Evolutionary conservation across 53 echinoderm and acorn worm species (phyloP).

Genomic region (Echinarachnius parma): DNA sequence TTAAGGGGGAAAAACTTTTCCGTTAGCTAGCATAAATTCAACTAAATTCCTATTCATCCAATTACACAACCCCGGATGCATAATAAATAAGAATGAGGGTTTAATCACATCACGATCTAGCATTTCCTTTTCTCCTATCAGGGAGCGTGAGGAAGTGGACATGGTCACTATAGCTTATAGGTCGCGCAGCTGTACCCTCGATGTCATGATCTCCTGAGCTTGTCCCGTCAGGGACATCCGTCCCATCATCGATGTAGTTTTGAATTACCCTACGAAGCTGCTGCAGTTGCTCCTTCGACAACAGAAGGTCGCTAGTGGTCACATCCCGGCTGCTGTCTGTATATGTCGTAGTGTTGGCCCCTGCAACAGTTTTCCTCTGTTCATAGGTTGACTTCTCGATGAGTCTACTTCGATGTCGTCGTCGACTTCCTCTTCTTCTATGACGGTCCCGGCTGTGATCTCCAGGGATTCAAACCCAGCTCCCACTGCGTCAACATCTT

Average conservation of each 20-base stretch:
- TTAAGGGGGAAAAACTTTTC: too few relatives aligned
- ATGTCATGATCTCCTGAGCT: constrained; percentile 52
- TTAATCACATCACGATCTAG: constrained; percentile 33
- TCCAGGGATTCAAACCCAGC: constrained; percentile 3
- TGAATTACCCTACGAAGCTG: constrained; percentile 17
- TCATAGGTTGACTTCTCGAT: too few relatives aligned
- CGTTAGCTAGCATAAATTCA: too few relatives aligned
- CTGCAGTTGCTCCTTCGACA: constrained; percentile 9
- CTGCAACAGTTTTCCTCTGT: neutral
- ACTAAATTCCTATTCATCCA: too few relatives aligned
- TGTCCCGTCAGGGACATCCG: constrained; percentile 56
- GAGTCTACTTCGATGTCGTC: too few relatives aligned
- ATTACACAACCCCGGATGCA: too few relatives aligned
- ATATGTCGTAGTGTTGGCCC: neutral
- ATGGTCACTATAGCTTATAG: constrained; percentile 47
- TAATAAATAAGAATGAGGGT: too few relatives aligned
- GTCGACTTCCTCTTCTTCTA: constrained; percentile 4
- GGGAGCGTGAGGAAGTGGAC: constrained; percentile 33
- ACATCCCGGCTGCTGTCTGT: constrained; percentile 13
- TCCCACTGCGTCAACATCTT: constrained; percentile 11
- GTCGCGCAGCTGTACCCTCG: constrained; percentile 14
- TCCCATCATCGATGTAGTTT: constrained; percentile 33
- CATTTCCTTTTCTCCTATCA: constrained; percentile 9
- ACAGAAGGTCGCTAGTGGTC: neutral
- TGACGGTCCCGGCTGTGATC: constrained; percentile 11